Evolutionary conservation across 2,113 vertebrate species (phyloP).

Genomic region (Euleptes europaea): DNA sequence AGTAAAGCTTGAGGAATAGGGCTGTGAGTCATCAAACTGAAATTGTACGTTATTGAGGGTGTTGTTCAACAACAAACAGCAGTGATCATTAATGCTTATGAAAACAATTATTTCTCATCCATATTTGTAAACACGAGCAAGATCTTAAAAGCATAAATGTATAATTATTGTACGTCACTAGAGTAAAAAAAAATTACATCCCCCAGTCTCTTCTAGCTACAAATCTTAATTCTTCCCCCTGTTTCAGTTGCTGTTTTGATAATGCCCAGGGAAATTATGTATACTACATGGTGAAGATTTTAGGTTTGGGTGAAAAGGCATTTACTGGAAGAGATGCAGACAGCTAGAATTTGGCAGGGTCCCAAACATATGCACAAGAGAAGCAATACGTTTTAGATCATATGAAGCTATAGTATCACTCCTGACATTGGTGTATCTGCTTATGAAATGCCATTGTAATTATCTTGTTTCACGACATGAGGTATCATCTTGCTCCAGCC

Average conservation of each 20-base stretch:
- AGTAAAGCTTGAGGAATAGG: neutral
- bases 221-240: neutral
- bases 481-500: neutral
- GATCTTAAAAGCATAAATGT: constrained; percentile 10
- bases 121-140: accelerated
- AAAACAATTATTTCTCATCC: neutral
- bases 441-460: neutral
- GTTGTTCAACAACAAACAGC: neutral
- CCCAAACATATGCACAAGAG: neutral
- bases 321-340: neutral
- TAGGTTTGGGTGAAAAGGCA: neutral
- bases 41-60: neutral
- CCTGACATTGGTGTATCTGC: neutral
- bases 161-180: neutral
- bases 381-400: neutral
- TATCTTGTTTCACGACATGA: neutral
- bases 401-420: neutral
- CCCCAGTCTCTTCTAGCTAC: neutral
- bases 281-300: neutral
- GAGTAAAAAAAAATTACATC: no score
- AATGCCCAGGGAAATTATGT: neutral
- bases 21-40: constrained; percentile 6
- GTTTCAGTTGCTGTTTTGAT: neutral
- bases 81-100: neutral
- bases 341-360: neutral